phyloP scores from a whole-genome alignment of 2,113 vertebrate species.

The Carettochelys insculpta region DNA sequence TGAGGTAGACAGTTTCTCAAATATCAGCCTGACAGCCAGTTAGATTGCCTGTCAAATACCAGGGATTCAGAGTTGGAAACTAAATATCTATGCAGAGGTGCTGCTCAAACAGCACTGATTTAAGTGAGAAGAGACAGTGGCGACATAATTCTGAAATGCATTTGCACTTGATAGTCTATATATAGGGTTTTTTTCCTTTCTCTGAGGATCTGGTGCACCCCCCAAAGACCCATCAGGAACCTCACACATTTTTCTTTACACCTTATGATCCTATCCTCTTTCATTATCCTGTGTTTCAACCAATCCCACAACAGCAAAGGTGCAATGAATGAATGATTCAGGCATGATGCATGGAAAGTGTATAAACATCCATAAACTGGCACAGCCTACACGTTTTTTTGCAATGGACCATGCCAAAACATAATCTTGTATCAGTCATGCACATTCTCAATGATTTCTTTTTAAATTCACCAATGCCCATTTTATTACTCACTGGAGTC shows the following conservation, averaged over 20 bases:
- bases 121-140: neutral
- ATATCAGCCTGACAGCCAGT: too few species aligned
- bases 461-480: neutral
- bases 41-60: neutral
- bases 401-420: neutral
- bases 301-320: neutral
- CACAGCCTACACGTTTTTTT: neutral
- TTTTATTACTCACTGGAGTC: rapidly evolving
- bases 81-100: neutral
- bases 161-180: rapidly evolving
- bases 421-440: neutral
- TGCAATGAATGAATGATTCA: neutral
- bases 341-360: neutral
- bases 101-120: neutral
- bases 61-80: neutral
- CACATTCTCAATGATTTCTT: neutral
- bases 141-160: too few species aligned
- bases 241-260: neutral
- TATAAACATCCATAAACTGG: neutral
- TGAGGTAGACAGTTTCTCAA: too few species aligned
- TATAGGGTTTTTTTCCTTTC: neutral
- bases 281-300: neutral
- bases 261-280: neutral
- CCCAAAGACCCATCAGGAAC: neutral
- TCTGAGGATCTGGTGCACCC: neutral